phyloP scores from a whole-genome alignment of 2,797 vertebrate species.

The Lacerta viridis region DNA sequence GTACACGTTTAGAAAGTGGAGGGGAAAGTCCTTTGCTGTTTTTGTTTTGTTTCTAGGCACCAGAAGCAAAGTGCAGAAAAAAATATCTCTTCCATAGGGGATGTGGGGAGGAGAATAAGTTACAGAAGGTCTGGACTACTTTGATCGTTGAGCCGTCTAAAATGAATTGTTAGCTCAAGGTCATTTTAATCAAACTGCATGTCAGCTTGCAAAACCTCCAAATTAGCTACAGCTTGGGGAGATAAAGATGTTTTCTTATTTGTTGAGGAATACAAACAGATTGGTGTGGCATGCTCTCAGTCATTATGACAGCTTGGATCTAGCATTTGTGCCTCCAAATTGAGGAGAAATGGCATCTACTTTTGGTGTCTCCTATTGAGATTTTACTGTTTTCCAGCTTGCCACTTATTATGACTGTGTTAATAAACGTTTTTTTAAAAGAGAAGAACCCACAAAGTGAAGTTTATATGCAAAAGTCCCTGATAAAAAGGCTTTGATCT shows the following conservation, averaged over 20 bases:
- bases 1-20: conserved; percentile 60
- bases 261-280: conserved; percentile 80
- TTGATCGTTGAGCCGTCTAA: conserved; percentile 73
- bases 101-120: conserved; percentile 57
- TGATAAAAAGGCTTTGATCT: conserved; percentile 66
- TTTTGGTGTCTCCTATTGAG: conserved; percentile 49
- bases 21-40: conserved; percentile 23
- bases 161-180: conserved; percentile 77
- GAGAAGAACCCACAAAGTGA: conserved; percentile 65
- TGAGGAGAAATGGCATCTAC: conserved; percentile 41
- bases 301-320: conserved; percentile 81
- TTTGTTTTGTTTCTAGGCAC: conserved; percentile 50
- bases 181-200: conserved; percentile 83
- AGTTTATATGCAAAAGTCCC: conserved; percentile 65
- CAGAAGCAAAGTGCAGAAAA: conserved; percentile 63
- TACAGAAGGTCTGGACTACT: conserved; percentile 70
- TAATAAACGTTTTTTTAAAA: conserved; percentile 58
- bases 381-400: conserved; percentile 68
- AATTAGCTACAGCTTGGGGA: conserved; percentile 80
- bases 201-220: conserved; percentile 82
- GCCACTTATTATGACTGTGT: conserved; percentile 64
- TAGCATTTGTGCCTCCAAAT: conserved; percentile 48
- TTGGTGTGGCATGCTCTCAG: conserved; percentile 82
- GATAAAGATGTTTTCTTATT: conserved; percentile 80
- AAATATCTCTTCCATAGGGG: conserved; percentile 60